phyloP scores from a whole-genome alignment of 2,888 invertebrate species.

The Caenorhabditis drosophilae region DNA sequence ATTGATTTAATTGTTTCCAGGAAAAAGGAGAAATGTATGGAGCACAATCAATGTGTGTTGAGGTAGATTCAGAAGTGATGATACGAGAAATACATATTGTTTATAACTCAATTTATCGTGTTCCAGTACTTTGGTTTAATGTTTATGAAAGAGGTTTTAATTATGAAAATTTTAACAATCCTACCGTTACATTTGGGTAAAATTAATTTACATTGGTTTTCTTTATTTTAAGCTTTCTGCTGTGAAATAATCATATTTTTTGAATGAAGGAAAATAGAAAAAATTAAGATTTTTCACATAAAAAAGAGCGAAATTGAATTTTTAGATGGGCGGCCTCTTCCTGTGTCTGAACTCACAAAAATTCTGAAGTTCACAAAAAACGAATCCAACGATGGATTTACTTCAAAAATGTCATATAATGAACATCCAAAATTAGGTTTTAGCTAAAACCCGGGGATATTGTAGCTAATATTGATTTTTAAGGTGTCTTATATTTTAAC shows the following conservation, averaged over 20 bases:
- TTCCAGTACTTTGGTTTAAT: slow-evolving; percentile 63
- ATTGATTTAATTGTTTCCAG: neutral
- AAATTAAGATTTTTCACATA: slow-evolving; percentile 1
- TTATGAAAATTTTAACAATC: no score
- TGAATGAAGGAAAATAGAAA: no score
- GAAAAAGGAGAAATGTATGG: neutral
- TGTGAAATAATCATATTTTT: no score
- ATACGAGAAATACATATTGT: slow-evolving; percentile 32
- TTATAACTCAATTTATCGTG: slow-evolving; percentile 50
- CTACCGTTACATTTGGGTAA: no score
- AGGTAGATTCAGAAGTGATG: neutral
- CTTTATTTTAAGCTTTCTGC: no score
- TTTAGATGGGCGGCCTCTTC: slow-evolving; percentile 20
- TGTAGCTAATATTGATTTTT: slow-evolving; percentile 6
- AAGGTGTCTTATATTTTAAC: slow-evolving; percentile 63
- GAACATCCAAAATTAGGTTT: slow-evolving; percentile 25
- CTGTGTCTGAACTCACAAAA: slow-evolving; percentile 12
- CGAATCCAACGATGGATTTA: slow-evolving; percentile 10
- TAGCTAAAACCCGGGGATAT: neutral
- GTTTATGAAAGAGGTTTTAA: slow-evolving; percentile 50
- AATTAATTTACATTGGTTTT: no score
- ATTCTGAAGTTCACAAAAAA: slow-evolving; percentile 10
- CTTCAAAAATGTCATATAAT: slow-evolving; percentile 13
- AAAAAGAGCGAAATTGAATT: neutral
- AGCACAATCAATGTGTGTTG: neutral